Base-by-base conservation (phyloP, 2,797 vertebrate genomes). In the Lacerta agilis region DNA sequence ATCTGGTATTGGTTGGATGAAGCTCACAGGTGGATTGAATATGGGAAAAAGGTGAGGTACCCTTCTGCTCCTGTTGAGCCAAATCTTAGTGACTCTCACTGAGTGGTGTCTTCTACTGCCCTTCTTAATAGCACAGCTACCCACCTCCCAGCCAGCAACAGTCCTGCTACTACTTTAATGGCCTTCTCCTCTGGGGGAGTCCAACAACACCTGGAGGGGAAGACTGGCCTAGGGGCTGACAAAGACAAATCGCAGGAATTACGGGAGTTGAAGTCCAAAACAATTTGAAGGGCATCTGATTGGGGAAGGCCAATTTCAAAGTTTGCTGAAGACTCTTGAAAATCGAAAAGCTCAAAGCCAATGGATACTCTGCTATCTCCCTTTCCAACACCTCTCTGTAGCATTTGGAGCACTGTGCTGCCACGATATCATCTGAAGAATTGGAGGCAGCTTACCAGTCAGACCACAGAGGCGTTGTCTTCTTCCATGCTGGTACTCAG, bases 41-140 rank as follows among this genome's bases (percentile, higher is more conserved):
- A 96, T 8, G 95, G 95, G 29, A 23, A 92, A 91, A 23, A 91
- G 95, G 95, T 96, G 43, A 94, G 91, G 85, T 79, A 69, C 4
- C 45, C 29, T 17, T 2, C 49, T 72, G 0, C 45, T 76, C 3
- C 27, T 88, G 33, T 15, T 61, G 49, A 88, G 8, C 23, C 7
- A n/a, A 33, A 25, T 83, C 71, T 0, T 0, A 29, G 58, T 75
- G 66, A 3, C 58, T 87, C 15, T 75, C 73, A 64, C n/a, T 84
- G 71, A 67, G 82, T 23, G 71, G 86, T 80, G 15, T 83, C 69
- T 69, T 69, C 33, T 71, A n/a, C 69, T n/a, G 13, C 13, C 29
- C n/a, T 71, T 13, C 5, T 13, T 13, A 71, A 71, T 71, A 55
- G 49, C 49, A 55, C 49, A 55, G 49, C 49, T 55, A 55, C 49